A percentile compares a stretch with the other conserved stretches of the same genome.
Conservation (phyloP, 1,140 invertebrate species). For the Formica exsecta region DNA sequence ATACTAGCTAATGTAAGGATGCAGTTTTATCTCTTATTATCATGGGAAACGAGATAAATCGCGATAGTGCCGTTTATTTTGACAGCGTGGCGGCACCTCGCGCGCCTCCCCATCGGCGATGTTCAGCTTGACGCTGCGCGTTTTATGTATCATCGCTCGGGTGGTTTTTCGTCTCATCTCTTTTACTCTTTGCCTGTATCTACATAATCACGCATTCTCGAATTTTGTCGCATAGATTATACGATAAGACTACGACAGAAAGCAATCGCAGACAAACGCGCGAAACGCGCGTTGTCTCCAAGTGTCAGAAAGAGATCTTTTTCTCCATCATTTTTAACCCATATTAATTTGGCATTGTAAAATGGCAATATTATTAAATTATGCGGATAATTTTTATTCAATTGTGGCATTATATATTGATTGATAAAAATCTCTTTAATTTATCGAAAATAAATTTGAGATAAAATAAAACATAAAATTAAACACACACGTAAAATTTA, state of each 20-base stretch:
- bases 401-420: neutral
- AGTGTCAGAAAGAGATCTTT: neutral
- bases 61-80: slow-evolving; percentile 87
- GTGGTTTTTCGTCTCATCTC: neutral
- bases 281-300: neutral
- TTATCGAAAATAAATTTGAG: neutral
- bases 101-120: slow-evolving; percentile 75
- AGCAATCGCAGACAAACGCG: neutral
- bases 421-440: neutral
- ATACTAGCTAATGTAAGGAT: slow-evolving; percentile 87
- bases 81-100: slow-evolving; percentile 79
- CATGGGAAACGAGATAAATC: slow-evolving; percentile 87
- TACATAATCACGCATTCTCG: neutral
- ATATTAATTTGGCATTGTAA: neutral
- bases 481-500: neutral
- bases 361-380: neutral
- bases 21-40: slow-evolving; percentile 88
- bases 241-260: neutral
- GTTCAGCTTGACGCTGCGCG: slow-evolving; percentile 36
- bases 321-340: neutral
- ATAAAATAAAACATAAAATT: neutral
- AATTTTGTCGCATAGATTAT: neutral
- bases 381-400: neutral
- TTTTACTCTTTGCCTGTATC: neutral
- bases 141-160: slow-evolving; percentile 10